Evolutionary conservation across 2,797 vertebrate species (phyloP).

Genomic region (Brachyrhaphis roseni): DNA sequence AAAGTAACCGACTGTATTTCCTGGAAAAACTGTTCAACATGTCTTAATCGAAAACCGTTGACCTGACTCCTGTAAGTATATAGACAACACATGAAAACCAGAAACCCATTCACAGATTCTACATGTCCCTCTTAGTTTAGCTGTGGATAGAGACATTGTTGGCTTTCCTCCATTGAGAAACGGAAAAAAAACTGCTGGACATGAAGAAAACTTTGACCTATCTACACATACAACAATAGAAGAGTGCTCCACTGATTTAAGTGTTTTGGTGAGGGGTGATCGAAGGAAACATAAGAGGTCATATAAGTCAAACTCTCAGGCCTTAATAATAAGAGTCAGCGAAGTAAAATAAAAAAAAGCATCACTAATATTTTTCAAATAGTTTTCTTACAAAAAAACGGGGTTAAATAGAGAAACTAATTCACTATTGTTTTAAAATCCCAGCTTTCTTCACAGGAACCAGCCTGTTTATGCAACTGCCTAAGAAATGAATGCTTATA

Average conservation of each 20-base stretch:
- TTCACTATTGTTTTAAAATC: slow-evolving; percentile 73
- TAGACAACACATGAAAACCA: slow-evolving; percentile 59
- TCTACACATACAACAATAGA: slow-evolving; percentile 80
- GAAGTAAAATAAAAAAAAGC: slow-evolving; percentile 70
- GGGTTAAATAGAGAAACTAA: slow-evolving; percentile 46
- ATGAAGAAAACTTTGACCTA: slow-evolving; percentile 73
- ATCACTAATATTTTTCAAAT: slow-evolving; percentile 67
- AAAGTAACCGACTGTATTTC: background rate
- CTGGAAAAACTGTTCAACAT: slow-evolving; percentile 1
- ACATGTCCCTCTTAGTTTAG: slow-evolving; percentile 34
- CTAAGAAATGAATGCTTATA: slow-evolving; percentile 58
- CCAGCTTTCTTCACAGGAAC: slow-evolving; percentile 84
- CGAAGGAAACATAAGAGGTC: slow-evolving; percentile 72
- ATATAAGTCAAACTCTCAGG: slow-evolving; percentile 81
- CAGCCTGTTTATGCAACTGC: slow-evolving; percentile 84
- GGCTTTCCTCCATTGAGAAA: slow-evolving; percentile 73
- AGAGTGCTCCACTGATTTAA: slow-evolving; percentile 78
- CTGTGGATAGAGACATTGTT: slow-evolving; percentile 71
- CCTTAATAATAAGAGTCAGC: slow-evolving; percentile 84
- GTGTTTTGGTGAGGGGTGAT: slow-evolving; percentile 55
- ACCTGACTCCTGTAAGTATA: slow-evolving; percentile 26
- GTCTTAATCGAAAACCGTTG: slow-evolving; percentile 6
- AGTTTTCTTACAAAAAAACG: slow-evolving; percentile 70
- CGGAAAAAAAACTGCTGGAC: slow-evolving; percentile 57
- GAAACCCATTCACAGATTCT: slow-evolving; percentile 26